Percentiles rank a stretch among this genome's conserved stretches.
phyloP scores from a whole-genome alignment of 1,140 invertebrate genomes.

The Cyrtorhinus lividipennis region DNA sequence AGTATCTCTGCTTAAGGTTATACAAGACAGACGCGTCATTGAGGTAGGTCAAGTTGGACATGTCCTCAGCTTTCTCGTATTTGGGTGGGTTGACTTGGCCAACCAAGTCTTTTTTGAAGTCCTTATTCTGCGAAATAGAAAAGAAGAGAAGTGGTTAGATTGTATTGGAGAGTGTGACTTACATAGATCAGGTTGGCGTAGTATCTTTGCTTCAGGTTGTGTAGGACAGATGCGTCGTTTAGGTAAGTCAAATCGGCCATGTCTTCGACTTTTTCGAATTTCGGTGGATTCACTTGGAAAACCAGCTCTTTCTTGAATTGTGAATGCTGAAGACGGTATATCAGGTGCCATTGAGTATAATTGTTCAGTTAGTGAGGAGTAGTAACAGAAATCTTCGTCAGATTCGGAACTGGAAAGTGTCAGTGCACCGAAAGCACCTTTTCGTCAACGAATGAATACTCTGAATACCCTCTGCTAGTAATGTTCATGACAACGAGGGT shows the following conservation, averaged over 20 bases:
- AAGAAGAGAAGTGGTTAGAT: not conserved
- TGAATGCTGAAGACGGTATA: not conserved
- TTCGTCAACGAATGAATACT: too few species aligned
- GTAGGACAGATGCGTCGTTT: conserved; percentile 91
- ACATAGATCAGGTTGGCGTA: conserved; percentile 93
- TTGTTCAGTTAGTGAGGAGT: too few species aligned
- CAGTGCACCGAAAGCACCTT: too few species aligned
- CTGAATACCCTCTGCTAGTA: too few species aligned
- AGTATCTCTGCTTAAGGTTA: conserved; percentile 97
- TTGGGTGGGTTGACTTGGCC: conserved; percentile 99
- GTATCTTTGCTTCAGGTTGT: conserved; percentile 94
- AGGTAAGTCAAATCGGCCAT: conserved; percentile 98
- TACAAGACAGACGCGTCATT: conserved; percentile 99
- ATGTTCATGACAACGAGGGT: too few species aligned
- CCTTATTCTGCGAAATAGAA: conserved; percentile 53
- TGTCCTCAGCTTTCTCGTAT: conserved; percentile 98
- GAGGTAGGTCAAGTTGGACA: conserved; percentile 99
- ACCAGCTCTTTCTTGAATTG: conserved; percentile 75
- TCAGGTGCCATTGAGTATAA: too few species aligned
- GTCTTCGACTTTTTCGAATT: conserved; percentile 97
- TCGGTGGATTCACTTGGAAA: conserved; percentile 91
- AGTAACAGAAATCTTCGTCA: too few species aligned
- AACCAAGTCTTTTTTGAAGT: conserved; percentile 94
- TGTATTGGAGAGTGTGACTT: conserved; percentile 45
- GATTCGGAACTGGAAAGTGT: too few species aligned